These are phyloP conservation scores for Drosophila putrida DNA, from an alignment of 2,888 invertebrate species.

Conservation along the genomic window DNA sequence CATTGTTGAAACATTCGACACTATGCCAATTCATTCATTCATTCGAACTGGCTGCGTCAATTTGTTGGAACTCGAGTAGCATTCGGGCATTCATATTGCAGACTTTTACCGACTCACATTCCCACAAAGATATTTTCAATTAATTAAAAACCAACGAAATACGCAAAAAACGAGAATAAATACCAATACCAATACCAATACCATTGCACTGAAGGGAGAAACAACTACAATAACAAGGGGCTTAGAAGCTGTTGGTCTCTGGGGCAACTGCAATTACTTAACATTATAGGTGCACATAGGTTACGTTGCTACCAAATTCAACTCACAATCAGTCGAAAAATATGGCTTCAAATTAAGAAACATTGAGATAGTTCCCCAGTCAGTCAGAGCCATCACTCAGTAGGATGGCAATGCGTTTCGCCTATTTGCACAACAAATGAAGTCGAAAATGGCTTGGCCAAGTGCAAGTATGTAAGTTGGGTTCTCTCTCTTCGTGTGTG, in stretches of 20 bases:
- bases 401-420: constrained; percentile 57
- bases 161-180: neutral
- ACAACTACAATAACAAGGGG: constrained; percentile 25
- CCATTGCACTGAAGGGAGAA: neutral
- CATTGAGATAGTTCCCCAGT: neutral
- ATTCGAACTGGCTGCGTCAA: constrained; percentile 1
- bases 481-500: neutral
- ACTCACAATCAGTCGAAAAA: constrained; percentile 36
- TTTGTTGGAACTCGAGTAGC: neutral
- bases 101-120: constrained; percentile 3
- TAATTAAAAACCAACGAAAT: constrained; percentile 63
- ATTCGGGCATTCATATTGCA: constrained; percentile 19
- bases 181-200: constrained; percentile 1
- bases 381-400: constrained; percentile 28
- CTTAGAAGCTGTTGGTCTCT: constrained; percentile 26
- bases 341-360: constrained; percentile 68
- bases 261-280: constrained; percentile 35
- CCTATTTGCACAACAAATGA: constrained; percentile 80
- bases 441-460: constrained; percentile 70
- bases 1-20: constrained; percentile 16
- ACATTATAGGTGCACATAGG: constrained; percentile 31
- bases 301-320: constrained; percentile 45
- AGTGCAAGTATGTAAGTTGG: constrained; percentile 26
- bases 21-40: constrained; percentile 15
- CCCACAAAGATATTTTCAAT: constrained; percentile 69